Conservation (phyloP, 2,888 invertebrate genomes). For the Meteorus colon region DNA sequence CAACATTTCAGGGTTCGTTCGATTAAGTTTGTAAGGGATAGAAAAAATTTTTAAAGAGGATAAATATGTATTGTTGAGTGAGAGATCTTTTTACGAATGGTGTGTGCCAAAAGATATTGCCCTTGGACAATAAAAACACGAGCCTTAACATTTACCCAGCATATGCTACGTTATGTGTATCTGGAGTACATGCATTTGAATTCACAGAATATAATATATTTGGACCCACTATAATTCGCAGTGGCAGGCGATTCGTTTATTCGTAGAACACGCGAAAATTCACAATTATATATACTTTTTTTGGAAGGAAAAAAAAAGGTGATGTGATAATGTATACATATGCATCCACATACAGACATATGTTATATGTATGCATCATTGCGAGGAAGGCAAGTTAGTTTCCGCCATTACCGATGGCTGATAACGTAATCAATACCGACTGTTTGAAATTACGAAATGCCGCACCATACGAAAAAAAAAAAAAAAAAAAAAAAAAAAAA, state of each 20-base stretch:
- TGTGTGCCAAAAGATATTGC: not conserved
- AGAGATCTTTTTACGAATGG: not conserved
- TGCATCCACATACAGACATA: not conserved
- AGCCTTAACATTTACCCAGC: not conserved
- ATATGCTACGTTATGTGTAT: constrained; percentile 1
- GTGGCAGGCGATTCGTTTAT: not conserved
- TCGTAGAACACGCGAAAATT: constrained; percentile 13
- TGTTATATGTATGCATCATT: no score
- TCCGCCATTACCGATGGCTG: not conserved
- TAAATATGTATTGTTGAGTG: not conserved
- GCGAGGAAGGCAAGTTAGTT: not conserved
- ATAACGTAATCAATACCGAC: not conserved
- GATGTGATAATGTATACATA: not conserved
- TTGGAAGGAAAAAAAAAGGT: not conserved
- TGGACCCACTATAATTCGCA: not conserved
- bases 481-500: no score
- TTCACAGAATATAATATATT: constrained; percentile 3
- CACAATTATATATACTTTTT: not conserved
- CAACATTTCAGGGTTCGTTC: not conserved
- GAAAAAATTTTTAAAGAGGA: not conserved
- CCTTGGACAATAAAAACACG: not conserved
- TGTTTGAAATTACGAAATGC: no score
- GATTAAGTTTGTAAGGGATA: not conserved
- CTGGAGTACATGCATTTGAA: not conserved
- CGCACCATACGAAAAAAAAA: no score